These are phyloP conservation scores for Drosophila micromelanica DNA, from an alignment of 1,140 invertebrate species.

Conservation along the genomic window DNA sequence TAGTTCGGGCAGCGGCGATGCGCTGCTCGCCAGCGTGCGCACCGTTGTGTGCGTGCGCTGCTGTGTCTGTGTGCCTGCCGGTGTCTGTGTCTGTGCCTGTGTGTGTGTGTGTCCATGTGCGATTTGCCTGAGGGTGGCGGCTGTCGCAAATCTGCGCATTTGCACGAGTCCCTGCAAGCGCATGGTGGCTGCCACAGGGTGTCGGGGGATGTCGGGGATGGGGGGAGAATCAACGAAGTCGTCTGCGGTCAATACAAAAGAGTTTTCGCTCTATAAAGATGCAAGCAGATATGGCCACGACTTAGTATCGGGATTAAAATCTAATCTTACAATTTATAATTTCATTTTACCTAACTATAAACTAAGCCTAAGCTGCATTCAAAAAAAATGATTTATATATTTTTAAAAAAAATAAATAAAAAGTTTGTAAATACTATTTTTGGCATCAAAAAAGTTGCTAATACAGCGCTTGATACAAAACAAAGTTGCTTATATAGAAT, in stretches of 20 bases:
- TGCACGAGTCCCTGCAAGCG: conserved; percentile 65
- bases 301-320: background rate
- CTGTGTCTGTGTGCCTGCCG: conserved; percentile 6
- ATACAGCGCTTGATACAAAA: no score
- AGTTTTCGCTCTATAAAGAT: background rate
- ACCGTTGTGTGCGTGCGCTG: conserved; percentile 21
- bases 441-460: no score
- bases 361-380: no score
- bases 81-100: conserved; percentile 3
- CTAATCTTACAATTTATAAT: no score
- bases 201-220: background rate
- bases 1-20: conserved; percentile 60
- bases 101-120: conserved; percentile 16
- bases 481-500: no score
- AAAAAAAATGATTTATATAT: no score
- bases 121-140: conserved; percentile 53
- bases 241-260: background rate
- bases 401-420: no score
- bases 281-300: no score
- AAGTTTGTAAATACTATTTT: no score
- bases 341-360: no score
- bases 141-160: conserved; percentile 69
- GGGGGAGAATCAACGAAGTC: background rate
- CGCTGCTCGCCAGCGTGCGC: conserved; percentile 71
- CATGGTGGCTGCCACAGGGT: conserved; percentile 31